Percentiles rank a stretch among this genome's conserved stretches.
phyloP scores from a whole-genome alignment of 2,113 vertebrate genomes.

The Patagioenas fasciata region DNA sequence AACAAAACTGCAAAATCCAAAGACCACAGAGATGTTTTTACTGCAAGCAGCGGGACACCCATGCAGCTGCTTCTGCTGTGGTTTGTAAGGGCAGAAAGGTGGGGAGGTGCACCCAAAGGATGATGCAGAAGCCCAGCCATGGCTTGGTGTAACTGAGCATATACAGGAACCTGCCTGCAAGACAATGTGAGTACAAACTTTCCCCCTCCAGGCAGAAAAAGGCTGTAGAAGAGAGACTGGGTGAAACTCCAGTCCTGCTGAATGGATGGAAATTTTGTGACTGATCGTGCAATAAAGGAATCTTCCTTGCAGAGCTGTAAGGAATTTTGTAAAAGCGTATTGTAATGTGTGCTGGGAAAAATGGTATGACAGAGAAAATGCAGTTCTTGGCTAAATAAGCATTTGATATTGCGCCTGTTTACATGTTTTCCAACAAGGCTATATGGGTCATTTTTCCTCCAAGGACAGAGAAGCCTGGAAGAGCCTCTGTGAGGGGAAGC shows the following conservation, averaged over 20 bases:
- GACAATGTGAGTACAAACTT: not conserved
- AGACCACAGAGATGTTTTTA: not conserved
- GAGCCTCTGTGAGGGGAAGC: not conserved
- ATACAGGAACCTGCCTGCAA: not conserved
- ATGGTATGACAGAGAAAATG: not conserved
- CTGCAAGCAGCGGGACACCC: not conserved
- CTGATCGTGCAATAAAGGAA: not conserved
- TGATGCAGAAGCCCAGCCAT: rapidly evolving
- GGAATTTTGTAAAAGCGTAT: not conserved
- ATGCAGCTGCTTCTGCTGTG: not conserved
- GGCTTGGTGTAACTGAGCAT: not conserved
- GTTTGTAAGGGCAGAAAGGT: not conserved
- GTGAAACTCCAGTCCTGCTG: not conserved
- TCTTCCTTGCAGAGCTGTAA: not conserved
- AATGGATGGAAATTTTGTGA: not conserved
- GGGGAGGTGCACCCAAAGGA: not conserved
- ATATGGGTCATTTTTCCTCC: not conserved
- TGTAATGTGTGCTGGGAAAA: not conserved
- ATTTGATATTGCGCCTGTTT: not conserved
- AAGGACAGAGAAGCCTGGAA: not conserved
- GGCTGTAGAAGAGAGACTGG: rapidly evolving
- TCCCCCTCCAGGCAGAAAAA: not conserved
- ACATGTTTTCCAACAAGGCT: not conserved
- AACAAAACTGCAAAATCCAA: not conserved
- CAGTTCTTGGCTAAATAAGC: not conserved